A percentile compares a stretch with the other conserved stretches of the same genome.
phyloP scores from a whole-genome alignment of 2,113 vertebrate species.

The Toxostoma redivivum region DNA sequence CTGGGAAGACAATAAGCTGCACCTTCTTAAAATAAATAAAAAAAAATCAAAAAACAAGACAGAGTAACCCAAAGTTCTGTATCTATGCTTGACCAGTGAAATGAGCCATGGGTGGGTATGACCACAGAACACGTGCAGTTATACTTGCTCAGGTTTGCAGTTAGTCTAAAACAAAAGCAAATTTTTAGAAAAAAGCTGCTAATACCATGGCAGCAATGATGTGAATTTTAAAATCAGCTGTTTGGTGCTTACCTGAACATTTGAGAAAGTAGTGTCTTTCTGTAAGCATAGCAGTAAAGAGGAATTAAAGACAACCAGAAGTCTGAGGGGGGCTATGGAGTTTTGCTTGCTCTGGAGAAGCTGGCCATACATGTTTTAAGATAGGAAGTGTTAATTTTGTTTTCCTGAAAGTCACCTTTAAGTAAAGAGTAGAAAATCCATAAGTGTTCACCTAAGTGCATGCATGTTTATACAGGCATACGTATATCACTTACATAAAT shows the following conservation, averaged over 20 bases:
- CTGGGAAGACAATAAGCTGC: background rate
- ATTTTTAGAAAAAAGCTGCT: background rate
- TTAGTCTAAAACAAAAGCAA: background rate
- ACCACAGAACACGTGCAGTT: accelerated
- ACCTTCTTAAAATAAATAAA: background rate
- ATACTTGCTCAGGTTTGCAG: background rate
- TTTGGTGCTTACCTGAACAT: background rate
- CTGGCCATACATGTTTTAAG: background rate
- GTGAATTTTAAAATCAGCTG: background rate
- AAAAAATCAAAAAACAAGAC: background rate
- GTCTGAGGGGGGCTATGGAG: background rate
- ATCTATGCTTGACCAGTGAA: background rate
- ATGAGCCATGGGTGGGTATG: background rate
- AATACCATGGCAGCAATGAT: background rate
- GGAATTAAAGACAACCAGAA: accelerated
- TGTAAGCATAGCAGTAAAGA: background rate
- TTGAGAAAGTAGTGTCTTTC: background rate
- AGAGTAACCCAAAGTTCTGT: background rate
- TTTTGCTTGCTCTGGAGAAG: background rate
- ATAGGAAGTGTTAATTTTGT: background rate
- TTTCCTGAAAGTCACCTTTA: background rate
- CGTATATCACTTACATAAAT: background rate
- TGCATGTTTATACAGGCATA: conserved; percentile 12
- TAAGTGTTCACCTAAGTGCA: background rate
- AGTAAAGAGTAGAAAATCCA: background rate